Evolutionary conservation across 1,140 invertebrate species (phyloP), one percentile per base, ranked within the genome.

Genomic region (Sitophilus oryzae): DNA sequence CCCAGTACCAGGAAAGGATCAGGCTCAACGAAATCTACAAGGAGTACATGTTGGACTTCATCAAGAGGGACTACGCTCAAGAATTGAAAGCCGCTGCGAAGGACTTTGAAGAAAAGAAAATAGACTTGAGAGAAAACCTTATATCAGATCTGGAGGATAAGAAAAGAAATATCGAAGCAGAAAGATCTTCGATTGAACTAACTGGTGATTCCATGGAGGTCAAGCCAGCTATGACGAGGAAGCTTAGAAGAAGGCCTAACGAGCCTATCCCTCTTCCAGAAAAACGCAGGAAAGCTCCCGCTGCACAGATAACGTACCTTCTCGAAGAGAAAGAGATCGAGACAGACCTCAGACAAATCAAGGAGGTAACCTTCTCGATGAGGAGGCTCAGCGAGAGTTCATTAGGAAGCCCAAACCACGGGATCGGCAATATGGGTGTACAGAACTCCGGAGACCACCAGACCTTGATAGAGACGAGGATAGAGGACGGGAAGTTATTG

Each of bases 81-180:
- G 95, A 97, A 69, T 91, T 91, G 69, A 88, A 88, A 72, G 83
- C 86, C 20, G 88, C 92, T 2, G 83, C 80, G 0, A 88, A 91
- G 72, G 93, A 97, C 65, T 94, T 93, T 79, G 92, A 97, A 71
- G 93, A 97, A 62, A 96, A 96, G 69, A 94, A 94, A 70, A 79
- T 89, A 60, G 93, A 96, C 69, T 73, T 98, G 9, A 84, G 87
- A 66, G 93, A 96, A 70, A 93, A 85, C 74, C 70, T 98, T 11
- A 77, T 97, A 9, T 80, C 83, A 25, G 93, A 96, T 69, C 85
- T 96, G 70, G 93, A 96, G 69, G 94, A 97, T 57, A 95, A 95
- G 65, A 80, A 86, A 63, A 86, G 88, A 62, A 80, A 86, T 59
- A 91, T 97, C 58, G 93, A 97, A 73, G 81, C 81, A 59, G 94